These are phyloP conservation scores for Trichogramma dendrolimi DNA, from an alignment of 2,888 invertebrate species.

Conservation along the genomic window DNA sequence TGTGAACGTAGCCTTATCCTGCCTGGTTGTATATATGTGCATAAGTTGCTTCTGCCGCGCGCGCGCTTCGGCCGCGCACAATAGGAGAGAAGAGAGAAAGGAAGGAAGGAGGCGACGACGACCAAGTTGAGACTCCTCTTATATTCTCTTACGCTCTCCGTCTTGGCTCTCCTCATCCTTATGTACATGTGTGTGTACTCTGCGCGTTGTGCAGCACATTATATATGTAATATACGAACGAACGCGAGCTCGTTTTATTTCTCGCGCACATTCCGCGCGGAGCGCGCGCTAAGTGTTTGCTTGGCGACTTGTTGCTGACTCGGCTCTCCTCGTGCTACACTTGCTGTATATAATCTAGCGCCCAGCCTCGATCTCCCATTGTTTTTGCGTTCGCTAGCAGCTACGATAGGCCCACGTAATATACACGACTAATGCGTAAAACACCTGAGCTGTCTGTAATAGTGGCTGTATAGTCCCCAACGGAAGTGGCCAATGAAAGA, in stretches of 20 bases:
- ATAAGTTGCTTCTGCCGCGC: background rate
- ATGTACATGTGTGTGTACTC: background rate
- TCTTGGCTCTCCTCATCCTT: background rate
- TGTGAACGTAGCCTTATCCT: background rate
- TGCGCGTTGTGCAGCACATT: background rate
- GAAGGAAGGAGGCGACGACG: slow-evolving; percentile 8
- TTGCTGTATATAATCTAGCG: too few species aligned
- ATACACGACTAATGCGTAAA: too few species aligned
- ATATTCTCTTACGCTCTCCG: background rate
- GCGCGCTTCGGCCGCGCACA: background rate
- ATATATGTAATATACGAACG: background rate
- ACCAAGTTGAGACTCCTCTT: background rate
- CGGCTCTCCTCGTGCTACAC: too few species aligned
- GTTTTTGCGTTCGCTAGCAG: too few species aligned
- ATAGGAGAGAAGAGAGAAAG: slow-evolving; percentile 1
- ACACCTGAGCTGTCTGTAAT: too few species aligned
- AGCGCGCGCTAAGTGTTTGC: too few species aligned
- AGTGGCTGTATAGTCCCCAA: too few species aligned
- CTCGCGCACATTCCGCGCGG: slow-evolving; percentile 7
- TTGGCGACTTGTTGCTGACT: too few species aligned
- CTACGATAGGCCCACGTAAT: too few species aligned
- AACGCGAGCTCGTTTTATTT: slow-evolving; percentile 21
- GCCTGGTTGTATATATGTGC: background rate
- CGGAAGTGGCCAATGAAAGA: too few species aligned
- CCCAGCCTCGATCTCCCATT: too few species aligned